Conservation (phyloP, 2,888 invertebrate genomes). For the Hyles lineata region DNA sequence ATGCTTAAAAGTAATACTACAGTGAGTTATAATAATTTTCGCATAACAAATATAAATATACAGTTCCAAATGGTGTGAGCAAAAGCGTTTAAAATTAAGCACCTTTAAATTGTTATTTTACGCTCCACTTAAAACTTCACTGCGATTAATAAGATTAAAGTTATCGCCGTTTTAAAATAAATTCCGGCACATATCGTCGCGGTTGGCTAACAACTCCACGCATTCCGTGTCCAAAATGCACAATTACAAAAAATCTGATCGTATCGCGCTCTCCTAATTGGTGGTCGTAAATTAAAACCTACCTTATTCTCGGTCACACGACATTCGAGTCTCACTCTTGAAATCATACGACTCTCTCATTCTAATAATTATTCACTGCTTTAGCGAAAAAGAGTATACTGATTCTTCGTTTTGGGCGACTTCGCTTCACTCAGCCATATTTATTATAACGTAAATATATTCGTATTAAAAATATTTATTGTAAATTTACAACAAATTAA, state of each 20-base stretch:
- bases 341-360: not conserved
- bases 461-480: no score
- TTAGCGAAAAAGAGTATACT: no score
- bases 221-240: constrained; percentile 38
- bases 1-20: no score
- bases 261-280: constrained; percentile 76
- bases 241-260: constrained; percentile 62
- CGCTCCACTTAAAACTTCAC: not conserved
- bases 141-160: constrained; percentile 41
- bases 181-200: constrained; percentile 4
- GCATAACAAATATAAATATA: no score
- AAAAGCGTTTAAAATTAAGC: no score
- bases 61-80: no score
- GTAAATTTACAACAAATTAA: no score
- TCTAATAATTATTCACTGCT: no score
- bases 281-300: constrained; percentile 68
- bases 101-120: not conserved
- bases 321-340: constrained; percentile 16
- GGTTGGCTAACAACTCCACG: constrained; percentile 44
- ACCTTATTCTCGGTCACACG: constrained; percentile 33
- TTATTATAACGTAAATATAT: no score
- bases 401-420: no score
- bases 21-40: no score
- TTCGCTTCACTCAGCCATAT: no score
- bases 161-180: constrained; percentile 24